Evolutionary conservation across 92 coral and sea anemone species (phyloP).

Genomic region (Zoanthus sansibaricus): DNA sequence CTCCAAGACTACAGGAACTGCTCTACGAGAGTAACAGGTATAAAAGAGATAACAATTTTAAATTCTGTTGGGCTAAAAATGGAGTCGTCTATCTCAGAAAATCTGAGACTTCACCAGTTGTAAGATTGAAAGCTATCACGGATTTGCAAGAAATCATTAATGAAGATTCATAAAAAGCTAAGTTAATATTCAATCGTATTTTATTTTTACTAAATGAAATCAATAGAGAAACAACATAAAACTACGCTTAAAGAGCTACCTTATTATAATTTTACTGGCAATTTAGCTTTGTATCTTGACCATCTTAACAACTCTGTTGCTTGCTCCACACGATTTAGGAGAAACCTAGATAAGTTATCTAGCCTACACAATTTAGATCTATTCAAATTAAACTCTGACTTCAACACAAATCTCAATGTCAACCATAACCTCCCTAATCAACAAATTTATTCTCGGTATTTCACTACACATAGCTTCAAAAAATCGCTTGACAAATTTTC

Average conservation of each 20-base stretch:
- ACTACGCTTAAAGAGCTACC: not conserved
- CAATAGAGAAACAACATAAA: not conserved
- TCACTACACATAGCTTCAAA: not conserved
- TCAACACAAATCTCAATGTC: too few species aligned
- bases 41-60: conserved; percentile 36
- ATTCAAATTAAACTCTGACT: too few species aligned
- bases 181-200: not conserved
- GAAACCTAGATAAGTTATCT: not conserved
- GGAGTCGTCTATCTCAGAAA: conserved; percentile 42
- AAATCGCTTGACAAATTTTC: too few species aligned
- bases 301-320: not conserved
- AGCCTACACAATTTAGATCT: too few species aligned
- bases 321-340: not conserved
- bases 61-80: conserved; percentile 55
- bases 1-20: conserved; percentile 45
- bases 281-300: conserved; percentile 1
- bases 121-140: conserved; percentile 26
- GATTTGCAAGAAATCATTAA: not conserved
- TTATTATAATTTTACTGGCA: not conserved
- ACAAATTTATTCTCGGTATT: not conserved
- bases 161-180: conserved; percentile 1
- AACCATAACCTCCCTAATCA: not conserved
- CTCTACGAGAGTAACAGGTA: conserved; percentile 38
- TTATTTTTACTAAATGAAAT: not conserved
- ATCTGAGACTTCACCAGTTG: conserved; percentile 22